phyloP scores from a whole-genome alignment of 2,113 vertebrate species.

The Centropus bengalensis region DNA sequence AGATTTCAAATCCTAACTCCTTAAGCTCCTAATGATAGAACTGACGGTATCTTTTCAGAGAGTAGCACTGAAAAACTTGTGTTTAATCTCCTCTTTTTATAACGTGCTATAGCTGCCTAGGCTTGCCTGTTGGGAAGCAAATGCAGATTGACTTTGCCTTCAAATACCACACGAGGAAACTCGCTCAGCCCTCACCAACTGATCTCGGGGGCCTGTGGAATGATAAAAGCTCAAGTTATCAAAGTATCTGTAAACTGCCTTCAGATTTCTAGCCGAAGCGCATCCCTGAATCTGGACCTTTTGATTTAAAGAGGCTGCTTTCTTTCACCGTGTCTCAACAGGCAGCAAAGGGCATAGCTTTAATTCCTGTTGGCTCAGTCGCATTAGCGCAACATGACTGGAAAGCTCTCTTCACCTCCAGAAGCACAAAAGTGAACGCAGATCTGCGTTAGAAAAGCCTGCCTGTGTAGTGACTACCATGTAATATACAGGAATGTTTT shows the following conservation, averaged over 20 bases:
- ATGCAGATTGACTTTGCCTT: slow-evolving; percentile 57
- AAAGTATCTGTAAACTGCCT: slow-evolving; percentile 34
- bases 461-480: not conserved
- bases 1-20: slow-evolving; percentile 26
- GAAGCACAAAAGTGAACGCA: not conserved
- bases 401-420: not conserved
- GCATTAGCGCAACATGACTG: not conserved
- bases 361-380: slow-evolving; percentile 43
- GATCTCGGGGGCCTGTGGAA: slow-evolving; percentile 38
- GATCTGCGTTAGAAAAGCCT: not conserved
- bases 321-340: slow-evolving; percentile 57
- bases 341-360: slow-evolving; percentile 32
- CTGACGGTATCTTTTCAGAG: slow-evolving; percentile 35
- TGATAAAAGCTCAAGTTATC: slow-evolving; percentile 46
- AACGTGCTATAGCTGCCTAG: slow-evolving; percentile 14
- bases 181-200: slow-evolving; percentile 37
- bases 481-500: not conserved
- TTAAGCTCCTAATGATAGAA: slow-evolving; percentile 42
- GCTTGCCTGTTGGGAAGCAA: slow-evolving; percentile 63
- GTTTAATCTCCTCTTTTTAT: slow-evolving; percentile 52
- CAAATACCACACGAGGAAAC: slow-evolving; percentile 22
- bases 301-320: slow-evolving; percentile 62
- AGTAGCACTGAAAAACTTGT: slow-evolving; percentile 29
- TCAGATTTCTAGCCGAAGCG: slow-evolving; percentile 47
- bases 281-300: slow-evolving; percentile 42